Conservation (phyloP, 2,797 vertebrate genomes). For the Dendrocincla tyrannina region DNA sequence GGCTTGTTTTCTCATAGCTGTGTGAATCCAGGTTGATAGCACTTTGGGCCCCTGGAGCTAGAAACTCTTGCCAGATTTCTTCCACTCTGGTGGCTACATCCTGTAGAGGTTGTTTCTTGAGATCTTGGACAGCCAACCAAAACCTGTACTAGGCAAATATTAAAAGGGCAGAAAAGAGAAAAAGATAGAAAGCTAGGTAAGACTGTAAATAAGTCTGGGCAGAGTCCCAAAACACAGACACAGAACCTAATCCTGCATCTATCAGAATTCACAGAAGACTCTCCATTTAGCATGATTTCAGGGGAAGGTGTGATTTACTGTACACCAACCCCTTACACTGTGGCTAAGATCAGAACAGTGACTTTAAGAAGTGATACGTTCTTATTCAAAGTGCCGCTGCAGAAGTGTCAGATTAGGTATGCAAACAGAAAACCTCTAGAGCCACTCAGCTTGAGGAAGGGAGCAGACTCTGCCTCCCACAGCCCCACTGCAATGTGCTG, state of each 20-base stretch:
- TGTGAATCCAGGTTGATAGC: conserved; percentile 97
- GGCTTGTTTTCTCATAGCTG: conserved; percentile 94
- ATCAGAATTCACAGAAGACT: neutral
- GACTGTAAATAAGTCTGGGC: neutral
- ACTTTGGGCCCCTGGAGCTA: conserved; percentile 92
- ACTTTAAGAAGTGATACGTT: neutral
- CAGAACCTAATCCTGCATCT: neutral
- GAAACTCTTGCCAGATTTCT: conserved; percentile 96
- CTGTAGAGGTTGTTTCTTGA: conserved; percentile 90
- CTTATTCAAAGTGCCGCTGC: neutral
- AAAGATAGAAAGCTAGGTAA: neutral
- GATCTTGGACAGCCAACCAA: conserved; percentile 94
- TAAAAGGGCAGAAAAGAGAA: neutral
- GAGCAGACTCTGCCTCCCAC: neutral
- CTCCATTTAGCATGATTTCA: neutral
- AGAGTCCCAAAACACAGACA: neutral
- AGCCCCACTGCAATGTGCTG: neutral
- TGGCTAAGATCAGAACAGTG: neutral
- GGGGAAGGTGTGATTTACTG: neutral
- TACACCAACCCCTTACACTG: neutral
- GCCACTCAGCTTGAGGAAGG: neutral
- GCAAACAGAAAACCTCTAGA: neutral
- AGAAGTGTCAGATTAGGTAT: neutral
- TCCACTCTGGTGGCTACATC: conserved; percentile 87
- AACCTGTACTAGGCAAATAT: conserved; percentile 78